Percentiles rank a stretch among this genome's conserved stretches.
Conservation (phyloP, 2,888 invertebrate genomes). For the Escarpia spicata region DNA sequence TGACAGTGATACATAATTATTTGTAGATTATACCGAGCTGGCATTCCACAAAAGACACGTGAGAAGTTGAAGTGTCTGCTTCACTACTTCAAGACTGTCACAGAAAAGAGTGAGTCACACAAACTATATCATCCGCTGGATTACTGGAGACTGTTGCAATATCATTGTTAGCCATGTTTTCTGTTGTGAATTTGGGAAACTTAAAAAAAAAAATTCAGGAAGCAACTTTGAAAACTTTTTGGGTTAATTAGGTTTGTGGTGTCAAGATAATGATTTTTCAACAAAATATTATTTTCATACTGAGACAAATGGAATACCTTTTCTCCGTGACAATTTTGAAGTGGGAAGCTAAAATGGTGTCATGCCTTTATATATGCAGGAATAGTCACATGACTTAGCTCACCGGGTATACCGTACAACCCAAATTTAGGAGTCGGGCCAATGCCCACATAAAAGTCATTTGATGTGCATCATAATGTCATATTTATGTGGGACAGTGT, state of each 20-base stretch:
- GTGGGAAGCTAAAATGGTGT: no score
- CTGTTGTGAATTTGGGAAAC: no score
- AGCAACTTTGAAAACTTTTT: not conserved
- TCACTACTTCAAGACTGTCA: conserved; percentile 86
- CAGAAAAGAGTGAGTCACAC: not conserved
- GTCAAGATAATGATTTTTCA: not conserved
- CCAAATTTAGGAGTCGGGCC: no score
- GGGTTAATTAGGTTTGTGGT: not conserved
- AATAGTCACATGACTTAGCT: no score
- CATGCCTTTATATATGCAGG: no score
- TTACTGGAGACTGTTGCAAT: not conserved
- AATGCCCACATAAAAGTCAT: no score
- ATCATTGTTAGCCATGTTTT: no score
- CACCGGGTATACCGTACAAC: no score
- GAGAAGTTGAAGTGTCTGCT: conserved; percentile 91
- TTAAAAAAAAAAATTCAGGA: not conserved
- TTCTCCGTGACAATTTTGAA: no score
- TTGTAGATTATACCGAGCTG: conserved; percentile 70
- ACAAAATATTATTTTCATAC: not conserved
- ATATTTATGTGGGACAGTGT: no score
- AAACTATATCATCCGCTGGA: not conserved
- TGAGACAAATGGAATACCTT: no score
- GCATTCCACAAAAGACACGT: conserved; percentile 53
- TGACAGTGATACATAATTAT: not conserved
- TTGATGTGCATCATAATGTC: no score